A percentile compares a stretch with the other conserved stretches of the same genome.
These are phyloP conservation scores for Drosophila greeni DNA, from an alignment of 2,888 invertebrate genomes.

Conservation along the genomic window DNA sequence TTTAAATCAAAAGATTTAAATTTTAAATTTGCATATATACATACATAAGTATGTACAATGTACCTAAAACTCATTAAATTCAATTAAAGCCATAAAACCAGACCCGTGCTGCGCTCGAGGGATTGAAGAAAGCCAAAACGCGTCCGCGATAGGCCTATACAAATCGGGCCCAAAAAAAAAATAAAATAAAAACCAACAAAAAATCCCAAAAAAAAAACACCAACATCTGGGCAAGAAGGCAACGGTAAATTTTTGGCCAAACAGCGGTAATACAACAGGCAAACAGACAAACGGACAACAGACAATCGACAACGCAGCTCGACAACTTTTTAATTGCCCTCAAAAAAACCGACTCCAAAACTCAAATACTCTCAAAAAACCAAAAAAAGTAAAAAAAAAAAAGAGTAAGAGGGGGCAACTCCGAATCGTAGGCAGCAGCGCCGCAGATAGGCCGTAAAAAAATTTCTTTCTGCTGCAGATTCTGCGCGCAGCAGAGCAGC, in stretches of 20 bases:
- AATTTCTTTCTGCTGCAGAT: conserved; percentile 61
- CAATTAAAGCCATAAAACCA: conserved; percentile 5
- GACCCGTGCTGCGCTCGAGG: conserved; percentile 1
- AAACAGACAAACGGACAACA: conserved; percentile 37
- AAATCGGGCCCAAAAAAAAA: conserved; percentile 14
- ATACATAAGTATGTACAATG: background rate
- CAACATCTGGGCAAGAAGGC: conserved; percentile 29
- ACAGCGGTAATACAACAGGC: conserved; percentile 54
- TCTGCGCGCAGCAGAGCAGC: conserved; percentile 45
- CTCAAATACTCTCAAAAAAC: conserved; percentile 37
- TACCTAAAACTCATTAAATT: background rate
- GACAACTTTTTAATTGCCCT: conserved; percentile 67
- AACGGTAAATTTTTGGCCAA: conserved; percentile 60
- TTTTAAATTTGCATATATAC: background rate
- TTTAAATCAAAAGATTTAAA: too few species aligned
- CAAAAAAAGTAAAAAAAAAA: conserved; percentile 9
- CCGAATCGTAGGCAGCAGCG: conserved; percentile 47
- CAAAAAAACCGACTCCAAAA: conserved; percentile 50
- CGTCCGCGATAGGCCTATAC: conserved; percentile 27
- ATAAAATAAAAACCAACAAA: background rate
- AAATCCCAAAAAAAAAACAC: background rate
- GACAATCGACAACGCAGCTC: conserved; percentile 49
- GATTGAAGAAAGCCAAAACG: conserved; percentile 25
- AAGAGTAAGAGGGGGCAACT: conserved; percentile 15
- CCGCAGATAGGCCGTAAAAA: conserved; percentile 61